phyloP scores from a whole-genome alignment of 2,888 invertebrate species.

The Sipha maydis region DNA sequence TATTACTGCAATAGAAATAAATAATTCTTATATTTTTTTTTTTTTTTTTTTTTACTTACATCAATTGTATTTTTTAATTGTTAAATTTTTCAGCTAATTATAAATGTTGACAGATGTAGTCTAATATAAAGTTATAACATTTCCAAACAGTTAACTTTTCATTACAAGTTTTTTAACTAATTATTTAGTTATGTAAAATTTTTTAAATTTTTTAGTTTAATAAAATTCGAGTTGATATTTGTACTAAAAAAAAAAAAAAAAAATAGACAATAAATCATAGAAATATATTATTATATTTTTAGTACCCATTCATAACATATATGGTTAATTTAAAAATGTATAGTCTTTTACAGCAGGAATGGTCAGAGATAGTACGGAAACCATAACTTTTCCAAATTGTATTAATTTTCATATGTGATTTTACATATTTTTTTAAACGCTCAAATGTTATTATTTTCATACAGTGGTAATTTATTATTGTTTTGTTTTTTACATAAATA shows the following conservation, averaged over 20 bases:
- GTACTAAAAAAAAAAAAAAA: background rate
- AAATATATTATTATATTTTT: background rate
- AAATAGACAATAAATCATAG: background rate
- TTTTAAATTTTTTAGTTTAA: background rate
- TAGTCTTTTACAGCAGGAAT: background rate
- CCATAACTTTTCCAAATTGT: slow-evolving; percentile 41
- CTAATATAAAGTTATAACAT: background rate
- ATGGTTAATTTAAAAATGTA: background rate
- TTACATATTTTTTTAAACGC: slow-evolving; percentile 53
- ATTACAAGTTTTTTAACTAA: background rate
- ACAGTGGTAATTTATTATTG: slow-evolving; percentile 48
- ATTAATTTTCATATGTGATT: slow-evolving; percentile 53
- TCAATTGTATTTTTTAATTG: background rate
- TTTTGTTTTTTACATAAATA: slow-evolving; percentile 53
- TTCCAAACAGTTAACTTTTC: background rate
- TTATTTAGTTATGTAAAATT: background rate
- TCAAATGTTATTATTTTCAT: slow-evolving; percentile 59
- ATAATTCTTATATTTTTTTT: no score
- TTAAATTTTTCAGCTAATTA: background rate
- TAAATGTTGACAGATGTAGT: background rate
- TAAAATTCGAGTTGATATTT: background rate
- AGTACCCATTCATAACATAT: background rate
- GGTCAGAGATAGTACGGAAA: slow-evolving; percentile 18
- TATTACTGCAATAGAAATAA: background rate
- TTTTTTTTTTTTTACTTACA: background rate